Evolutionary conservation across 2,797 vertebrate genomes (phyloP), one percentile per base, ranked within the genome.

Genomic region (Xerus rutilus): DNA sequence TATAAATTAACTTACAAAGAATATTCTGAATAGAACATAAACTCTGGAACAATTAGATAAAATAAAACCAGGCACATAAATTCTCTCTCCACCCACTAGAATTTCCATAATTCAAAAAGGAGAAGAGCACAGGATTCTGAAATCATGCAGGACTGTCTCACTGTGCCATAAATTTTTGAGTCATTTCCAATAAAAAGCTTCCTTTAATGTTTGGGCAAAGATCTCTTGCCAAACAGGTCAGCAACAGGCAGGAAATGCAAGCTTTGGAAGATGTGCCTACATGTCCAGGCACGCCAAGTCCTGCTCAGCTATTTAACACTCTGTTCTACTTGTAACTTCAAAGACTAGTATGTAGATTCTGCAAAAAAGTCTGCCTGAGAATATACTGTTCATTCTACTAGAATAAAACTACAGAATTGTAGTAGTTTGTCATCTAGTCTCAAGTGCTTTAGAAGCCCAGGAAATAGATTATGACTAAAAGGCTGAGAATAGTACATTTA

Each of bases 1-100:
- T 32, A 93, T 83, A 94, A 97, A 98, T 91, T 95, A 96, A 95
- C 67, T 78, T 70, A 76, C 74, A 93, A 94, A 87, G 23, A 9
- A 77, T 20, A 62, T 72, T 76, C 62, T 88, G 54, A 96, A 83
- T 9, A 69, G 14, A 81, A n/a, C n/a, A 52, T 1, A 4, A 95
- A 96, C 39, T 64, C n/a, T 85, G 78, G 69, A 92, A 92, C 49
- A 93, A 74, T 82, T 39, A 95, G 39, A 20, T 35, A 77, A 96
- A 97, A 86, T 88, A 92, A 90, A 94, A 84, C 21, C 39, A 88
- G 74, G 3, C 30, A 91, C 49, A 20, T 30, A 90, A 73, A 87
- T 13, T 82, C 77, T 87, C 21, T 69, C 23, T 64, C 11, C 30
- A 72, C 13, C 72, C 10, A 88, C 5, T 69, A 86, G 67, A 89